Evolutionary conservation across 2,888 invertebrate species (phyloP).

Genomic region (Scaptomyza flava): DNA sequence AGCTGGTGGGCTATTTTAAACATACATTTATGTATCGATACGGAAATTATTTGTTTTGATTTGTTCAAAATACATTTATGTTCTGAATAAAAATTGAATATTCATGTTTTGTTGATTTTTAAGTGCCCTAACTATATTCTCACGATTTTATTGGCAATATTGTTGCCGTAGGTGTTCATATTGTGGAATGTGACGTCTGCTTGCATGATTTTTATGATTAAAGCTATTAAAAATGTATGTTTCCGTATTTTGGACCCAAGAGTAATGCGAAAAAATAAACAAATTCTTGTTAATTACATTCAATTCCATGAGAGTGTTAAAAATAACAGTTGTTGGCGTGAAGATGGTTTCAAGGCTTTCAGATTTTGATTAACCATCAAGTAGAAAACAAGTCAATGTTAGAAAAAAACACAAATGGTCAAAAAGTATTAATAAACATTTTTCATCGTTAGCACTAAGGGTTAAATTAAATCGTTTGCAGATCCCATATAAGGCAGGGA

Average conservation of each 20-base stretch:
- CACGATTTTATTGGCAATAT: constrained; percentile 16
- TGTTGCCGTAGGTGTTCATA: constrained; percentile 13
- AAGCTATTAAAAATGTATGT: constrained; percentile 24
- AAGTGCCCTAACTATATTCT: constrained; percentile 19
- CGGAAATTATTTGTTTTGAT: constrained; percentile 41
- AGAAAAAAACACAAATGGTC: background rate
- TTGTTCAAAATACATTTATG: constrained; percentile 21
- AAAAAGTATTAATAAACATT: background rate
- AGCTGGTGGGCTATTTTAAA: constrained; percentile 20
- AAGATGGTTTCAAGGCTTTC: constrained; percentile 1
- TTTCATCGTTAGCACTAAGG: background rate
- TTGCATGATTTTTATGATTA: constrained; percentile 24
- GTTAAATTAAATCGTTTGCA: background rate
- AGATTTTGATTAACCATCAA: background rate
- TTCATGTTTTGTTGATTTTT: constrained; percentile 17
- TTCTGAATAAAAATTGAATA: background rate
- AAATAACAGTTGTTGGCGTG: constrained; percentile 2
- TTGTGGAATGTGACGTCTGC: constrained; percentile 18
- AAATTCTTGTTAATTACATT: constrained; percentile 32
- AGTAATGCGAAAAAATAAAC: constrained; percentile 8
- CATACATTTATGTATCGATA: constrained; percentile 4
- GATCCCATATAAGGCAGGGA: background rate
- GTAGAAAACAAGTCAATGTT: no score
- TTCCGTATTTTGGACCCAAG: constrained; percentile 32
- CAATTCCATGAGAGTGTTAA: background rate